Base-by-base conservation (phyloP, 2,888 invertebrate species). In the Sisyra nigra region DNA sequence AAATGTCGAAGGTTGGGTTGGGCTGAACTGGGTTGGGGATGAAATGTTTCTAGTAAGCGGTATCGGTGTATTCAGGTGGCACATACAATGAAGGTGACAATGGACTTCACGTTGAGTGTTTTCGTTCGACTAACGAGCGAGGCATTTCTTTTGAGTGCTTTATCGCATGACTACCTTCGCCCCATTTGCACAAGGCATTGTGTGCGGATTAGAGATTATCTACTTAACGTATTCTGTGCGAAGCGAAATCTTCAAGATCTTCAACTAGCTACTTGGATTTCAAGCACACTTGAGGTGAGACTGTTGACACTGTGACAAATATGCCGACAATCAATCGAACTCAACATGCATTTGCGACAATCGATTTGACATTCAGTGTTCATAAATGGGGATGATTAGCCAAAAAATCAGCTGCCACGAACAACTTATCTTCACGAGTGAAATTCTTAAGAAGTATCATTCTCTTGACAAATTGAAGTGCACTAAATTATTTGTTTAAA, bases 221-320 rank as follows among this genome's bases (percentile, higher is more conserved):
- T 33, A 33, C 33, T 33, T 33, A 33, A 33, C 33, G 33, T 14
- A 33, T 14, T 6, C 9, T 33, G 4, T 13, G n/a, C n/a, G n/a
- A n/a, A n/a, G n/a, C n/a, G 11, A 33, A 33, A 24, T 24, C 24
- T 24, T 24, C 24, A 7, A 24, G 24, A 24, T 24, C 24, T 24
- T 24, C 24, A 7, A 24, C 24, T 24, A 24, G 3, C 24, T 24
- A 24, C 24, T 24, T 24, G 24, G 11, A 33, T 33, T 33, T 33
- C 14, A 33, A 33, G 33, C 33, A 33, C 33, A 33, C 33, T 33
- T 33, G 33, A 33, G 33, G 33, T 33, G 33, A 33, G 33, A 33
- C 14, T 33, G 14, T 33, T 33, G n/a, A 33, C 33, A 33, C 33
- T 33, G 33, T 3, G 4, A n/a, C n/a, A 33, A 13, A 33, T 33